Conservation (phyloP, 2,888 invertebrate species). For the Tetragnatha montana region DNA sequence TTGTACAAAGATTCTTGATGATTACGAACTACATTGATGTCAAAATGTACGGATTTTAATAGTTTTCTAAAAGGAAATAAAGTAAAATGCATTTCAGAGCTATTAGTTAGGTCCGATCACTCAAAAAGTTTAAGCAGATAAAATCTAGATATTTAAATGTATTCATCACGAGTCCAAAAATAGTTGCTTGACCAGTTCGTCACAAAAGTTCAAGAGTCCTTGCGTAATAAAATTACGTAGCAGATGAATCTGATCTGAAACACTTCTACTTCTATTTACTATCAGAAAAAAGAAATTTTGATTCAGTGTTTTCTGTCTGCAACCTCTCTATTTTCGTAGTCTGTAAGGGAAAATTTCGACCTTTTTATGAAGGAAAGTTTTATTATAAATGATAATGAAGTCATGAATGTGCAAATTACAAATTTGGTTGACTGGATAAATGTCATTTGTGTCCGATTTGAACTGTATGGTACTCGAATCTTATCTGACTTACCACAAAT, state of each 20-base stretch:
- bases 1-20: too few relatives aligned
- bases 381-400: background rate
- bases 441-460: background rate
- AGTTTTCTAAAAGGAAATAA: too few relatives aligned
- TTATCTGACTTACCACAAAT: conserved; percentile 32
- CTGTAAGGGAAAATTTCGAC: conserved; percentile 24
- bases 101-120: too few relatives aligned
- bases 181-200: background rate
- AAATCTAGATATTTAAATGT: background rate
- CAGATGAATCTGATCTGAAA: background rate
- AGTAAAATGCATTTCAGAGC: too few relatives aligned
- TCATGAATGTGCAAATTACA: background rate
- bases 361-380: background rate
- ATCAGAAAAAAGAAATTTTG: conserved; percentile 48
- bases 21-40: too few relatives aligned
- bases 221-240: background rate
- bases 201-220: background rate
- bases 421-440: background rate
- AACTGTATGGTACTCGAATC: conserved; percentile 28
- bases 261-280: conserved; percentile 38
- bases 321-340: conserved; percentile 28
- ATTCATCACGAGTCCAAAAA: background rate
- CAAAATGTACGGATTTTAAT: too few relatives aligned
- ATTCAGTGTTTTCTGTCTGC: conserved; percentile 46
- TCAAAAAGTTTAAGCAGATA: too few relatives aligned